phyloP scores from a whole-genome alignment of 2,113 vertebrate genomes.

The Thryonomys swinderianus region DNA sequence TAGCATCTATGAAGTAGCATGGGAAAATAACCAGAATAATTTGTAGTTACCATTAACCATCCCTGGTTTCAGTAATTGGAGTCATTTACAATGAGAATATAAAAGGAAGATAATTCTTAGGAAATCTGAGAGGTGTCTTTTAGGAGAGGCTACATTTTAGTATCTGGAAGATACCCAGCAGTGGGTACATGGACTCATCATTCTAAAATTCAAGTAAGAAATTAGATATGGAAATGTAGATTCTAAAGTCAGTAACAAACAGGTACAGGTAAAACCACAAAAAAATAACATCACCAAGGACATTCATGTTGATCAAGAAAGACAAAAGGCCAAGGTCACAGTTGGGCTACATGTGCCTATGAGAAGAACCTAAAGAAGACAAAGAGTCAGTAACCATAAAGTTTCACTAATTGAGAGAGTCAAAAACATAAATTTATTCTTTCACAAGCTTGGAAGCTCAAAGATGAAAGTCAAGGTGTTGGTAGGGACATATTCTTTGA shows the following conservation, averaged over 20 bases:
- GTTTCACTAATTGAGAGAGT: background rate
- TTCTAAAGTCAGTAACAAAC: background rate
- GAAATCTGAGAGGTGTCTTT: background rate
- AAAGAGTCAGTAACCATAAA: conserved; percentile 3
- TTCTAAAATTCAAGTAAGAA: background rate
- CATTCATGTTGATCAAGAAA: background rate
- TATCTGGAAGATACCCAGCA: background rate
- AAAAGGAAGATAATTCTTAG: background rate
- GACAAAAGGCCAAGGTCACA: background rate
- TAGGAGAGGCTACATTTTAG: background rate
- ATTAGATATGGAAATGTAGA: background rate
- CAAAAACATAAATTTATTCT: background rate
- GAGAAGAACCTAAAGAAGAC: background rate
- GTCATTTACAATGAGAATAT: background rate
- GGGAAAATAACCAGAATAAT: background rate
- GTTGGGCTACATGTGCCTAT: background rate
- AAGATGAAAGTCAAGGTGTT: background rate
- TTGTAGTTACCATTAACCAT: background rate
- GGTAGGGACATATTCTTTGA: background rate
- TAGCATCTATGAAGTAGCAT: background rate
- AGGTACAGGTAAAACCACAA: background rate
- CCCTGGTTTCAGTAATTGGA: background rate
- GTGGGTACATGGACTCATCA: background rate
- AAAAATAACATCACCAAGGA: background rate
- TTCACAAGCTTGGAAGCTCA: background rate